Base-by-base conservation (phyloP, 2,113 vertebrate genomes). In the Pterophyllum scalare region DNA sequence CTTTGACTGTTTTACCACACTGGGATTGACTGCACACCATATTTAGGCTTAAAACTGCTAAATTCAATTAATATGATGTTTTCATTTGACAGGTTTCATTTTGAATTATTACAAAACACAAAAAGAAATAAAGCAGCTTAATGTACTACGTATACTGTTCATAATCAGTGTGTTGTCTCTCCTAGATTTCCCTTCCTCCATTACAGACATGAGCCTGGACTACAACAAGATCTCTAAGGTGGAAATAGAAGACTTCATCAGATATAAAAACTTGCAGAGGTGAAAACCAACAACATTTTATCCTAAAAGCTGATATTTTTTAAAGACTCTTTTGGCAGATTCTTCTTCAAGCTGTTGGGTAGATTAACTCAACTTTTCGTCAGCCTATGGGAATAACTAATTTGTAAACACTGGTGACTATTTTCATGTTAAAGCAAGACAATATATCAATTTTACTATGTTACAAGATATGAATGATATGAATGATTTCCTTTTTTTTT, bases 191-290 rank as follows among this genome's bases (percentile, higher is more conserved):
- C 98, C 98, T 31, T 89, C 97, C 17, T 97, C 96, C 56, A 96
- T 99, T 49, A 90, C 97, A 62, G 98, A 99, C 75, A 96, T 99
- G 87, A 98, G 97, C 74, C 94, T 99, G 93, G 98, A 99, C 81
- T 97, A 97, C 92, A 99, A 99, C 84, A 98, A 98, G 94, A 99
- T 99, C 83, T 91, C 96, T 31, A 93, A 96, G 86, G 95, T 99
- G 1, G 98, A 99, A 91, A 75, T 97, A 1, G 98, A 99, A 81
- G 98, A 99, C 92, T 97, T 99, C 85, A 96, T 96, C 80, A 96
- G 96, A 77, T 98, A 99, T 80, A 98, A 97, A 96, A 97, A 97
- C 77, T 93, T 99, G 28, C 96, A 97, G 91, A 97, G 97, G 98
- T 99, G 95, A 88, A 82, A 19, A 60, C 12, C 9, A 31, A 7